Base-by-base conservation (phyloP, 2,888 invertebrate species). In the Serripes groenlandicus region DNA sequence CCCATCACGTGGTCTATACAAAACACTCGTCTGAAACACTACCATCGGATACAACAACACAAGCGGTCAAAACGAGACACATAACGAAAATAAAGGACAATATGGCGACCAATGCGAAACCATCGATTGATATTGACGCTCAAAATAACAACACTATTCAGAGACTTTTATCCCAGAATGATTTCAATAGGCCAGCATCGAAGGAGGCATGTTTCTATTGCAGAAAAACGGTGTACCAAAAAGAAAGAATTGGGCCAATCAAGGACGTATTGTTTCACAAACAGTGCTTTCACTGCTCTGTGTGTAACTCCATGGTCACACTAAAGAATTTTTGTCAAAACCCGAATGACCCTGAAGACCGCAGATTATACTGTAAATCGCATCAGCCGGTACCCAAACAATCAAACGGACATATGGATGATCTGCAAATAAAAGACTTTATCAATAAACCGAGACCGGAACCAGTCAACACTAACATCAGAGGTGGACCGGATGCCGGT, bases 251-350 rank as follows among this genome's bases (percentile, higher is more conserved):
- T n/a, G 92, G 99, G 37, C 99, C 99, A 0, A 95, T 99, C 78
- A 98, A 99, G 95, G 90, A 88, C 34, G 98, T 98, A 95, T 97
- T 98, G 95, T 99, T 98, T 95, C 99, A 99, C 95, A 97, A 98
- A 94, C 98, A 98, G 34, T 99, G 99, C 95, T 99, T 99, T 95
- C 98, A 98, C 95, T 99, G 99, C 95, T 97, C 97, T 73, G 97
- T 97, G 66, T 99, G 99, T 95, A 98, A 98, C 85, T 85, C 89
- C 49, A 86, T 89, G 42, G 88, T 94, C n/a, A 91, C 89, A 11
- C 81, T 93, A 66, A 90, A 90, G 56, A 92, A 89, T 21, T 93
- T 90, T 78, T 89, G 80, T 76, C 91, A 92, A 23, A 93, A 92
- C 73, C 85, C 81, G 21, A 81, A 82, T 49, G 90, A 92, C 75